phyloP scores from a whole-genome alignment of 2,888 invertebrate genomes.

The Pomacea canaliculata region DNA sequence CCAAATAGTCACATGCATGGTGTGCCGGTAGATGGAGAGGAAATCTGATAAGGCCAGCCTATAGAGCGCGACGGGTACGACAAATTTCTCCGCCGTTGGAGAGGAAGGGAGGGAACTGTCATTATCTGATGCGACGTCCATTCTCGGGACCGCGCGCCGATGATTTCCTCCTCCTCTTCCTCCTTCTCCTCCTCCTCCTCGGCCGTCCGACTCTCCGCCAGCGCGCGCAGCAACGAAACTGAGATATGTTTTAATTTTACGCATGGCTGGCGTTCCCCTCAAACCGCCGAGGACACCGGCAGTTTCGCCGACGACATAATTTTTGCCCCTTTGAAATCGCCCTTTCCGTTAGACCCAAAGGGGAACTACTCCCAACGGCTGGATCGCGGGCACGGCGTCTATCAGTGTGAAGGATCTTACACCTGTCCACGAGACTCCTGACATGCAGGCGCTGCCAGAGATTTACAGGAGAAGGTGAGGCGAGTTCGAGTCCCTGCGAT shows the following conservation, averaged over 20 bases:
- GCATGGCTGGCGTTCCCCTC: slow-evolving; percentile 23
- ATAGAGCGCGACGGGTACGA: background rate
- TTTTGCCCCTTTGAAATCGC: slow-evolving; percentile 8
- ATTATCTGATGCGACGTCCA: slow-evolving; percentile 22
- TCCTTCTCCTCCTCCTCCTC: background rate
- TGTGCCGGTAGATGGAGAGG: no score
- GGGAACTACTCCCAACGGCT: background rate
- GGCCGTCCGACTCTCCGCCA: background rate
- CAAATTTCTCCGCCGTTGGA: background rate
- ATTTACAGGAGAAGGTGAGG: no score
- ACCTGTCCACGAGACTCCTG: slow-evolving; percentile 8
- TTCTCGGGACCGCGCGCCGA: background rate
- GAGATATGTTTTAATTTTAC: slow-evolving; percentile 32
- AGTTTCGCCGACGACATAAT: slow-evolving; percentile 13
- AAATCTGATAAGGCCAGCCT: no score
- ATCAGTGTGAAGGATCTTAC: slow-evolving; percentile 19
- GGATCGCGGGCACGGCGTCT: background rate
- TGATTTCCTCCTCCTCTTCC: slow-evolving; percentile 9
- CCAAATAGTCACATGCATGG: no score
- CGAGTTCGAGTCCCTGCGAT: no score
- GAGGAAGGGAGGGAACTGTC: background rate
- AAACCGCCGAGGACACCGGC: background rate
- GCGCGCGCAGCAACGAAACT: slow-evolving; percentile 19
- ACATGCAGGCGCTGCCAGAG: no score
- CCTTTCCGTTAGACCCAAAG: background rate